These are phyloP conservation scores for Greenwoodochromis staneri DNA, from an alignment of 2,113 vertebrate species.

Conservation along the genomic window DNA sequence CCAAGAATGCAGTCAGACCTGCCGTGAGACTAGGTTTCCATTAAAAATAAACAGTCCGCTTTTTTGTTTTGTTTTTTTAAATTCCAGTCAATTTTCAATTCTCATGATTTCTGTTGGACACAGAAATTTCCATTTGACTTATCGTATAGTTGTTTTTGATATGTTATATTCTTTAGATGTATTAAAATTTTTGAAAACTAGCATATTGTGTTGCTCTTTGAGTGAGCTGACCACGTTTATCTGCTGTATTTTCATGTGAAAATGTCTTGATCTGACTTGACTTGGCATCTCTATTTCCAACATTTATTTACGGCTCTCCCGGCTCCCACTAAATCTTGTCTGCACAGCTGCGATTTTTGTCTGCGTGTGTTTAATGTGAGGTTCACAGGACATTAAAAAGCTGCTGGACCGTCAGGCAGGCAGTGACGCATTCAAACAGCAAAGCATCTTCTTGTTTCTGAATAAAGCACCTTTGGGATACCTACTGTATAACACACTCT, in stretches of 20 bases:
- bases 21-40: background rate
- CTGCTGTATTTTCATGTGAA: background rate
- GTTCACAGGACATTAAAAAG: constrained; percentile 36
- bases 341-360: background rate
- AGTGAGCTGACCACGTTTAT: background rate
- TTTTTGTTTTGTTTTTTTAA: background rate
- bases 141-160: background rate
- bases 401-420: background rate
- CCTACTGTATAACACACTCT: background rate
- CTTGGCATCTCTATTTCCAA: background rate
- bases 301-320: background rate
- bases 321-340: background rate
- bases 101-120: background rate
- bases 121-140: background rate
- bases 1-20: background rate
- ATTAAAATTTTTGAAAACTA: background rate
- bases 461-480: background rate
- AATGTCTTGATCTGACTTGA: background rate
- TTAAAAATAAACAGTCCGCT: background rate
- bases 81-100: background rate
- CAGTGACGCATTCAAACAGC: background rate
- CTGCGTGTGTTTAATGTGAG: background rate
- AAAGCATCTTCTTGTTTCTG: background rate
- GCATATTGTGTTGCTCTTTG: background rate
- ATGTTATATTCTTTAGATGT: background rate